phyloP scores from a whole-genome alignment of 2,113 vertebrate genomes.

The Pithys albifrons region DNA sequence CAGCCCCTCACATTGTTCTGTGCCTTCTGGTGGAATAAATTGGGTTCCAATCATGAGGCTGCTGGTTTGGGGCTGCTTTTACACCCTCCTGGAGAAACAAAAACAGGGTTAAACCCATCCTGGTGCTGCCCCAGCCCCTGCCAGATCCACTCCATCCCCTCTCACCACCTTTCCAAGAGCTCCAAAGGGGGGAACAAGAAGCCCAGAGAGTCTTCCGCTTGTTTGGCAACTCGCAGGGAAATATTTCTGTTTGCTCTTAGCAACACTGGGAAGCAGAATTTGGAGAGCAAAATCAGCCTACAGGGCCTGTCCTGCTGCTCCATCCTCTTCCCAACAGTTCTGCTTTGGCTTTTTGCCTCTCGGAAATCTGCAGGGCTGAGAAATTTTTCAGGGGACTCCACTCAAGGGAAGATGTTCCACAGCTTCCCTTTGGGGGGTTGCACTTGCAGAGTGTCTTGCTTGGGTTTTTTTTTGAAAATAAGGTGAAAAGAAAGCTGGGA shows the following conservation, averaged over 20 bases:
- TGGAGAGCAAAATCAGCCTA: background rate
- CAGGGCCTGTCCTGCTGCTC: background rate
- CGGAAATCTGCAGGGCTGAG: background rate
- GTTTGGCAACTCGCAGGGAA: slow-evolving; percentile 9
- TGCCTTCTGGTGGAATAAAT: background rate
- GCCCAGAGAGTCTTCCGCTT: background rate
- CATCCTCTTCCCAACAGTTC: background rate
- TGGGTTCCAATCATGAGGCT: background rate
- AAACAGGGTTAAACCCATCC: background rate
- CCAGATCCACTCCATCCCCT: background rate
- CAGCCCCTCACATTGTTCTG: background rate
- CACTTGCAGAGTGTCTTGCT: background rate
- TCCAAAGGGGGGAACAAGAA: background rate
- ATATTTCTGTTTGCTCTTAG: slow-evolving; percentile 7
- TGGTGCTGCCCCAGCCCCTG: background rate
- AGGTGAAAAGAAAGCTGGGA: background rate
- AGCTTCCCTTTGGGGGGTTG: background rate
- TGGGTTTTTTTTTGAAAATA: background rate
- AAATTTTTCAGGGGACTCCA: background rate
- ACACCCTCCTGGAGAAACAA: background rate
- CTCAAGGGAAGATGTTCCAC: background rate
- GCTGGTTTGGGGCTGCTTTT: background rate
- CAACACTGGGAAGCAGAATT: background rate
- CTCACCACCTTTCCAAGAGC: too few species aligned
- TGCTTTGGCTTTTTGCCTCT: background rate